A percentile compares a stretch with the other conserved stretches of the same genome.
phyloP scores from a whole-genome alignment of 2,888 invertebrate species.

The Abrostola triplasia region DNA sequence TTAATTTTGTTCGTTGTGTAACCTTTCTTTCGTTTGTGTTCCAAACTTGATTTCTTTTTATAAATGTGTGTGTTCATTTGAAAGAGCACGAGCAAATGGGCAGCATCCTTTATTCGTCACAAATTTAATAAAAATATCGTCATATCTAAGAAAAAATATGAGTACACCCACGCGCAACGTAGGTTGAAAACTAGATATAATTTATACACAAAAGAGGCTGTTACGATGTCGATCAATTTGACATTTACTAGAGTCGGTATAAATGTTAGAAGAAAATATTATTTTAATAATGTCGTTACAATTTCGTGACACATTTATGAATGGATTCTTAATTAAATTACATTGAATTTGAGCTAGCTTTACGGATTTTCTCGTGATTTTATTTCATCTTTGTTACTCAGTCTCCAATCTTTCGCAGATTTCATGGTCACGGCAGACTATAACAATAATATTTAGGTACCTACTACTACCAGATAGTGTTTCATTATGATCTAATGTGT shows the following conservation, averaged over 20 bases:
- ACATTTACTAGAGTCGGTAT: slow-evolving; percentile 18
- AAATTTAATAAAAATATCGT: neutral
- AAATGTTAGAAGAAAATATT: slow-evolving; percentile 1
- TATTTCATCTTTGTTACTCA: too few relatives aligned
- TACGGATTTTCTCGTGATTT: too few relatives aligned
- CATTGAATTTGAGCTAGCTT: too few relatives aligned
- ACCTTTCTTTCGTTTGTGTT: neutral
- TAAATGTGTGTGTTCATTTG: too few relatives aligned
- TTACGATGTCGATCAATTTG: slow-evolving; percentile 16
- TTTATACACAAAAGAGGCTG: slow-evolving; percentile 23
- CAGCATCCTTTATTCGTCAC: neutral
- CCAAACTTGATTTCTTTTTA: neutral
- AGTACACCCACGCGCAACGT: neutral
- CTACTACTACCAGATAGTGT: too few relatives aligned
- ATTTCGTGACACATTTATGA: neutral
- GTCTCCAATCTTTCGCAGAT: too few relatives aligned
- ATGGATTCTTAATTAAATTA: neutral
- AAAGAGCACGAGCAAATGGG: too few relatives aligned
- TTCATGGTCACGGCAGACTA: too few relatives aligned
- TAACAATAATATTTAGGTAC: too few relatives aligned
- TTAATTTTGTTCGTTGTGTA: neutral
- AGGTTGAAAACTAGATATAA: neutral
- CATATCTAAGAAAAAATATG: neutral
- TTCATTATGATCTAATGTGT: too few relatives aligned
- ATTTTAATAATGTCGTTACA: neutral